A percentile compares a stretch with the other conserved stretches of the same genome.
Evolutionary conservation across 2,113 vertebrate genomes (phyloP).

Genomic region (Tragelaphus imberbis): DNA sequence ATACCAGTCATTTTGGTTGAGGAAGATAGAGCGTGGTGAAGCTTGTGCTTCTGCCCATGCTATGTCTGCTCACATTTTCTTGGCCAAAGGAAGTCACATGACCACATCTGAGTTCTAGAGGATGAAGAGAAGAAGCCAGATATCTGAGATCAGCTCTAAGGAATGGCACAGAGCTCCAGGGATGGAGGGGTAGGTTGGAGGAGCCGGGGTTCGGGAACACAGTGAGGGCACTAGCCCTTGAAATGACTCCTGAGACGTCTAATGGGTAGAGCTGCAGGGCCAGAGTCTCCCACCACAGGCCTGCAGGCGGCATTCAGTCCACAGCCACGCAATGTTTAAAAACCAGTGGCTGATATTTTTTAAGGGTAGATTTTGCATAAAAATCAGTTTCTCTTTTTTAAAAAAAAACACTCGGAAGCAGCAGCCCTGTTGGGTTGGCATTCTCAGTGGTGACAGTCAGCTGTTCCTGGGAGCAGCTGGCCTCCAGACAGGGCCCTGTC

Average conservation of each 20-base stretch:
- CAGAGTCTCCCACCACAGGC: not conserved
- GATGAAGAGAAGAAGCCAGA: not conserved
- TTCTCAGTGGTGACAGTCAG: fast-evolving
- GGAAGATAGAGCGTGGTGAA: fast-evolving
- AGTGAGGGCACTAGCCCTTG: not conserved
- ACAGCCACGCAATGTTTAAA: not conserved
- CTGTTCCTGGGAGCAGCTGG: not conserved
- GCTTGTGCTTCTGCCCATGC: not conserved
- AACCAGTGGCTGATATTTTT: not conserved
- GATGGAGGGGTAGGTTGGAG: not conserved
- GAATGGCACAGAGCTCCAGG: fast-evolving
- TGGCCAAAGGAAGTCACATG: not conserved
- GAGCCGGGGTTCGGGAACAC: fast-evolving
- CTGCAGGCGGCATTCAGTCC: fast-evolving
- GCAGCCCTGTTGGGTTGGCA: fast-evolving
- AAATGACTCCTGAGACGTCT: not conserved
- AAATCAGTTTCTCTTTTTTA: not conserved
- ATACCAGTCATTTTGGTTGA: not conserved
- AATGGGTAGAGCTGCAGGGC: not conserved
- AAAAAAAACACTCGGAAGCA: not conserved
- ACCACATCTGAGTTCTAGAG: not conserved
- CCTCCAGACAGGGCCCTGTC: fast-evolving
- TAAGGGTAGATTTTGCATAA: not conserved
- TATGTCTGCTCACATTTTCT: not conserved
- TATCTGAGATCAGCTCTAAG: not conserved